Conservation (phyloP, 2,113 vertebrate species). For the Pterocles orientalis region DNA sequence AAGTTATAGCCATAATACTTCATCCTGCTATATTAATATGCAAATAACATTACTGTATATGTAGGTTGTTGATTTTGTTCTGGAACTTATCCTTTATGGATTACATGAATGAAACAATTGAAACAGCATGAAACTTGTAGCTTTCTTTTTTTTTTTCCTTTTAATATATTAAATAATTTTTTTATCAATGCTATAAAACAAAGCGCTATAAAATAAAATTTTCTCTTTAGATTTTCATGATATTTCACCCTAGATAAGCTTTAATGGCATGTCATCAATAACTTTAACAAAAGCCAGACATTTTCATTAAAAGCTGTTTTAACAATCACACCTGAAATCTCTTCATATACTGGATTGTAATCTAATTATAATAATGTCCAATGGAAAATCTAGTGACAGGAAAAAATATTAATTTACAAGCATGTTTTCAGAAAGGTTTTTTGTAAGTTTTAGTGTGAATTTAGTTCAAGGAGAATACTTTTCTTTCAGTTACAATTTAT, state of each 20-base stretch:
- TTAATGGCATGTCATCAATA: background rate
- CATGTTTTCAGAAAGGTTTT: constrained; percentile 51
- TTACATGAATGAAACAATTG: background rate
- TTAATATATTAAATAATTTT: background rate
- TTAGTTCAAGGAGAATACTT: constrained; percentile 54
- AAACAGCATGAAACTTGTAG: background rate
- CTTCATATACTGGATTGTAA: background rate
- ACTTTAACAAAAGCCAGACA: background rate
- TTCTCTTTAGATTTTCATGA: background rate
- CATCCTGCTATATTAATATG: background rate
- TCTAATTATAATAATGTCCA: constrained; percentile 29
- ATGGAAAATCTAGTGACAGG: constrained; percentile 30
- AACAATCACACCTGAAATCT: constrained; percentile 18
- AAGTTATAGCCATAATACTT: background rate
- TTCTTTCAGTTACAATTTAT: constrained; percentile 53
- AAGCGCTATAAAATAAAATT: background rate
- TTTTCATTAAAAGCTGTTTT: constrained; percentile 7
- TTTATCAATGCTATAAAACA: background rate
- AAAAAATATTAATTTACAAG: constrained; percentile 54
- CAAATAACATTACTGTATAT: background rate
- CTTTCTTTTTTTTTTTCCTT: constrained; percentile 5
- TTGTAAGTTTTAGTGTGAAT: constrained; percentile 45
- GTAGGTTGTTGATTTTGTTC: background rate
- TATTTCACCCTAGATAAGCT: background rate
- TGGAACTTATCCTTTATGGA: background rate